Evolutionary conservation across 2,113 vertebrate species (phyloP).

Genomic region (Centropus bengalensis): DNA sequence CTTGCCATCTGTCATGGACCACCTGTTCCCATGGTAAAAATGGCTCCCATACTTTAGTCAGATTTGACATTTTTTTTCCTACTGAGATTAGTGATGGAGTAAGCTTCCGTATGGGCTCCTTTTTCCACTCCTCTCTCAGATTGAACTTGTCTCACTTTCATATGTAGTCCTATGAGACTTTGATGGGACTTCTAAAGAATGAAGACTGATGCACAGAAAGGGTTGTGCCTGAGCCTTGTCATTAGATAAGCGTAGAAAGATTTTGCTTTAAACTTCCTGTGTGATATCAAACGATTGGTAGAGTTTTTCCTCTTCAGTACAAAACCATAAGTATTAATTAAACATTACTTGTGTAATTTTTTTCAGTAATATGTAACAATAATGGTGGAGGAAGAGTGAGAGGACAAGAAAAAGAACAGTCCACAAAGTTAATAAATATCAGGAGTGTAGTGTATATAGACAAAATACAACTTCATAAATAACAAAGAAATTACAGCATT

Average conservation of each 20-base stretch:
- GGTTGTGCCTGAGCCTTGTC: neutral
- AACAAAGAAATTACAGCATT: neutral
- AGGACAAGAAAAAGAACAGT: neutral
- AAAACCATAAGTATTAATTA: neutral
- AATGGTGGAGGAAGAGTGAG: neutral
- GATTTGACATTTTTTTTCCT: neutral
- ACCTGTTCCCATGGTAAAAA: neutral
- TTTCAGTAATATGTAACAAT: neutral
- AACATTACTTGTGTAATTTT: neutral
- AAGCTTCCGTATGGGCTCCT: neutral
- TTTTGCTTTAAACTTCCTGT: neutral
- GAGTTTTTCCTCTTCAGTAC: neutral
- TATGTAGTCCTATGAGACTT: neutral
- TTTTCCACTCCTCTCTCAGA: neutral
- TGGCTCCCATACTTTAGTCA: neutral
- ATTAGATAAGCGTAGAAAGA: neutral
- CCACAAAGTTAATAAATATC: neutral
- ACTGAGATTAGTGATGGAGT: neutral
- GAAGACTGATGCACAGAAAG: neutral
- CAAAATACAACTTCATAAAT: neutral
- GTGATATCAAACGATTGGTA: neutral
- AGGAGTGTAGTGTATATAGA: neutral
- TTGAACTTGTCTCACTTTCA: neutral
- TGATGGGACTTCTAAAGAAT: neutral
- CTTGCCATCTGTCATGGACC: constrained; percentile 37